These are phyloP conservation scores for Chalcis sispes DNA, from an alignment of 2,888 invertebrate species.

Conservation along the genomic window DNA sequence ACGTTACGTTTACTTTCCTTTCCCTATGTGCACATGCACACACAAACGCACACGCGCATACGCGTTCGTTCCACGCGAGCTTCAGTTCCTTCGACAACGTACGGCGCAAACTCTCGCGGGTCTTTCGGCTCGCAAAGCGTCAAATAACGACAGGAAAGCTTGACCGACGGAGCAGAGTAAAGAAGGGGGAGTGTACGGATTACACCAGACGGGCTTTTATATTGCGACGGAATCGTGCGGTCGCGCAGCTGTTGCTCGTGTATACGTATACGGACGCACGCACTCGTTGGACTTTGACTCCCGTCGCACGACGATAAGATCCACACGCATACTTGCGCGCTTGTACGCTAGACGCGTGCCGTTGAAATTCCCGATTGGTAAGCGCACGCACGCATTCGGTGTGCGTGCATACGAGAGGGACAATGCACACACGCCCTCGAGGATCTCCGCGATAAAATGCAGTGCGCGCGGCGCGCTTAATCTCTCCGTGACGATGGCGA, in stretches of 20 bases:
- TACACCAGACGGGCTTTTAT: slow-evolving; percentile 25
- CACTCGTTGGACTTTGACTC: neutral
- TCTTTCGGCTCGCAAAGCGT: too few species aligned
- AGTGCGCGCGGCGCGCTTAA: slow-evolving; percentile 15
- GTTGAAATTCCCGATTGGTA: slow-evolving; percentile 42
- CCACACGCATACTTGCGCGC: neutral
- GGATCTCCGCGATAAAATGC: slow-evolving; percentile 31
- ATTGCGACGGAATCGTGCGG: slow-evolving; percentile 27
- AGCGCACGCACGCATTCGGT: too few species aligned
- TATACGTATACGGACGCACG: slow-evolving; percentile 1
- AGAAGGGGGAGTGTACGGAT: neutral
- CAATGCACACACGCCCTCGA: neutral
- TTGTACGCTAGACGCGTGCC: neutral
- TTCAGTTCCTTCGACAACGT: too few species aligned
- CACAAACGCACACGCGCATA: neutral
- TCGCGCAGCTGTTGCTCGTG: slow-evolving; percentile 41
- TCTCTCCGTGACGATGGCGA: slow-evolving; percentile 6
- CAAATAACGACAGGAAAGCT: slow-evolving; percentile 39
- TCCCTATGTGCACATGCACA: neutral
- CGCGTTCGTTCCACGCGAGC: neutral
- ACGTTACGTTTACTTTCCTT: neutral
- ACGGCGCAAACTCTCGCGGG: too few species aligned
- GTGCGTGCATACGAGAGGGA: too few species aligned
- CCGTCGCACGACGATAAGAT: slow-evolving; percentile 10
- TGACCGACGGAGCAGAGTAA: too few species aligned